Conservation (phyloP, 92 coral and sea anemone species). For the Plumapathes pennacea region DNA sequence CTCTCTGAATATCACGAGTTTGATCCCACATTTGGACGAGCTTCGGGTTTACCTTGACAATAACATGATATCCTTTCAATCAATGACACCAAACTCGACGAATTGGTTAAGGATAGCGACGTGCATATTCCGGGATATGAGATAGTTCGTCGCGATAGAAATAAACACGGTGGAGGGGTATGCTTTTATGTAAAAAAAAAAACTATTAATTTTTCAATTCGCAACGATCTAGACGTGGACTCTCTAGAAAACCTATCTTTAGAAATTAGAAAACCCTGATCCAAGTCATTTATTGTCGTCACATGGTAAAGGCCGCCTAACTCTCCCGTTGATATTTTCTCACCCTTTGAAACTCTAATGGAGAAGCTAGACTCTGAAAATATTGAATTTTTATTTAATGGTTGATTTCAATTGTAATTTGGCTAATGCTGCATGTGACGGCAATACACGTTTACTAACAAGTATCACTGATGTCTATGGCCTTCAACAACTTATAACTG, state of each 20-base stretch:
- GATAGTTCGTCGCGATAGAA: slow-evolving; percentile 34
- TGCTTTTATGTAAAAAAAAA: slow-evolving; percentile 22
- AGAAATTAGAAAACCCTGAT: slow-evolving; percentile 28
- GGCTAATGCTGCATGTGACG: slow-evolving; percentile 22
- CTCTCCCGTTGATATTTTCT: slow-evolving; percentile 32
- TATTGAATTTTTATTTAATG: slow-evolving; percentile 35
- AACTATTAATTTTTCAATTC: slow-evolving; percentile 19
- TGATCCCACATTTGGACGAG: slow-evolving; percentile 9
- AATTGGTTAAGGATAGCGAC: slow-evolving; percentile 18
- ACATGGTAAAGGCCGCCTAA: slow-evolving; percentile 52
- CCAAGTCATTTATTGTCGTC: slow-evolving; percentile 31
- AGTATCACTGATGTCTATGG: slow-evolving; percentile 19
- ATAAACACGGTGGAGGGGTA: slow-evolving; percentile 38
- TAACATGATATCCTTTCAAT: slow-evolving; percentile 42
- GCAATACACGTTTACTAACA: slow-evolving; percentile 7
- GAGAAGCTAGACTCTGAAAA: slow-evolving; percentile 44
- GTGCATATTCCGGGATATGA: slow-evolving; percentile 40
- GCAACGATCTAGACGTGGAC: slow-evolving; percentile 17
- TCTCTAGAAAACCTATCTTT: slow-evolving; percentile 34
- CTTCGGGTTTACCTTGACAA: slow-evolving; percentile 1
- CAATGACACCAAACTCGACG: slow-evolving; percentile 52
- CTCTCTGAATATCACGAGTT: slow-evolving; percentile 18
- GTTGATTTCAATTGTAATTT: slow-evolving; percentile 53
- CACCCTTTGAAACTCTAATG: slow-evolving; percentile 19
- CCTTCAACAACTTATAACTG: slow-evolving; percentile 21